Base-by-base conservation (phyloP, 2,113 vertebrate genomes). In the Fulica atra region DNA sequence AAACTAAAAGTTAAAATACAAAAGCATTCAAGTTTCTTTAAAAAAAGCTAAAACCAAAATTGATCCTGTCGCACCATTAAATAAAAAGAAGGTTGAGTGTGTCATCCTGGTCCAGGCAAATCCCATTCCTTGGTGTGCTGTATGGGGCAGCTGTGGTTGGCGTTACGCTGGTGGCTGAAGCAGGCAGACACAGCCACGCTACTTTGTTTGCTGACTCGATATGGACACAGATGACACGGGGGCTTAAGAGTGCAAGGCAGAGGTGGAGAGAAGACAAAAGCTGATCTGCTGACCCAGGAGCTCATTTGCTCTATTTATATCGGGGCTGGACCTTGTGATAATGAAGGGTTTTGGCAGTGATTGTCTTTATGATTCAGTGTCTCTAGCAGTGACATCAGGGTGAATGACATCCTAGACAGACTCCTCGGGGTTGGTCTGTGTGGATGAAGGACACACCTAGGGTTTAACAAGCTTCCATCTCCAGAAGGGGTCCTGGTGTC, bases 391-490 rank as follows among this genome's bases (percentile, higher is more conserved):
- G 97, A 98, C 98, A 98, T 96, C 97, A 95, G 96, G 97, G 98
- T 97, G 86, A 93, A 93, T 97, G 96, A 96, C 93, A 96, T 98
- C 97, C 96, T 86, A 79, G 94, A 92, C 90, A 87, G 96, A 95
- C 97, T 98, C 98, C 97, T 93, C 70, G 95, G 95, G 94, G 96
- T 89, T 97, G 95, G 93, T 93, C 97, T 93, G 96, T 78, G 94
- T 25, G 92, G 97, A 97, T 98, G 97, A 96, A 98, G 98, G 95
- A 98, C 98, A 97, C 93, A 96, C 95, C 96, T 97, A 97, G 97
- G 96, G 96, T 97, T 99, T 99, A 99, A 97, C 99, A 99, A 98
- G 99, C 99, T 99, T 99, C 99, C 99, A 99, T 99, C 98, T 99
- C 99, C 94, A 99, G 98, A 97, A 99, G 98, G 97, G 99, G 99